These are phyloP conservation scores for Gastrophryne carolinensis DNA, from an alignment of 2,797 vertebrate species.

Conservation along the genomic window DNA sequence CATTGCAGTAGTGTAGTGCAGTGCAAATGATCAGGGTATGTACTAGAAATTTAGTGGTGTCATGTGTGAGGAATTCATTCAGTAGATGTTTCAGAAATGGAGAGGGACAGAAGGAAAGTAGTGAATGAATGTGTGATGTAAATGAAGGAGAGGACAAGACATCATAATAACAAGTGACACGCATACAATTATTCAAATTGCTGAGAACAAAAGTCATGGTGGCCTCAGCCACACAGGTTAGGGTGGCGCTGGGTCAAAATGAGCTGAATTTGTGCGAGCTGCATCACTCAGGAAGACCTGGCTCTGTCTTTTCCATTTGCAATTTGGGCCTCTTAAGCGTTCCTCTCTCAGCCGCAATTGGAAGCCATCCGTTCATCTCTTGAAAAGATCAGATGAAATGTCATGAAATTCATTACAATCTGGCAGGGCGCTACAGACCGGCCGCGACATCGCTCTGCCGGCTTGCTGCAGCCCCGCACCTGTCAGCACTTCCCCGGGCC, in stretches of 20 bases:
- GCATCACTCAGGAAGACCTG: background rate
- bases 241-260: background rate
- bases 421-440: background rate
- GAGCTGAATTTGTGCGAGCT: background rate
- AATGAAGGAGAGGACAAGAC: too few relatives aligned
- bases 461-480: background rate
- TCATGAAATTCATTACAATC: slow-evolving; percentile 46
- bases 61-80: too few relatives aligned
- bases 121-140: too few relatives aligned
- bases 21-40: too few relatives aligned
- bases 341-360: slow-evolving; percentile 24
- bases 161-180: too few relatives aligned
- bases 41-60: too few relatives aligned
- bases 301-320: slow-evolving; percentile 49
- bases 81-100: too few relatives aligned
- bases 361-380: slow-evolving; percentile 38
- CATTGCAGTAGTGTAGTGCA: too few relatives aligned
- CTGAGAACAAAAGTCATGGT: too few relatives aligned
- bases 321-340: slow-evolving; percentile 29
- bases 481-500: slow-evolving; percentile 25
- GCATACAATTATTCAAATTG: too few relatives aligned
- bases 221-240: background rate
- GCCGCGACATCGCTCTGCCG: background rate
- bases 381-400: slow-evolving; percentile 29
- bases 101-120: too few relatives aligned